Conservation (phyloP, 1,140 invertebrate species). For the Drosophila kurseongensis region DNA sequence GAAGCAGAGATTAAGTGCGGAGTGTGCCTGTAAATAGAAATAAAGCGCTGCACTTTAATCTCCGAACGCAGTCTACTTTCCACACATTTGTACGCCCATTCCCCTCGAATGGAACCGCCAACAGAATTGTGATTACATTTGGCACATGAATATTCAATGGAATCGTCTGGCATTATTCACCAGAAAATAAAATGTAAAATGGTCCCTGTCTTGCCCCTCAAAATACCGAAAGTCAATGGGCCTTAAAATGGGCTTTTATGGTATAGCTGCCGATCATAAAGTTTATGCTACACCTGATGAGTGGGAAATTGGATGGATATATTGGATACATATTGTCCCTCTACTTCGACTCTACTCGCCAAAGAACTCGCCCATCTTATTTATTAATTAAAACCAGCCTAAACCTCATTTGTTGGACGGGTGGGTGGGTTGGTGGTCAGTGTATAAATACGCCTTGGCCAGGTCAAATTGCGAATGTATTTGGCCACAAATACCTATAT, state of each 20-base stretch:
- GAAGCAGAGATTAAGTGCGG: slow-evolving; percentile 19
- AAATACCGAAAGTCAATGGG: slow-evolving; percentile 16
- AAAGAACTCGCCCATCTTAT: not conserved
- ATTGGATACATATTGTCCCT: not conserved
- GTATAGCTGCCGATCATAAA: slow-evolving; percentile 7
- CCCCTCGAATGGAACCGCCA: not conserved
- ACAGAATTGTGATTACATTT: slow-evolving; percentile 41
- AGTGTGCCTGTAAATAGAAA: slow-evolving; percentile 32
- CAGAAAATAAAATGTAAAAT: slow-evolving; percentile 27
- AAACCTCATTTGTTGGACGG: slow-evolving; percentile 8
- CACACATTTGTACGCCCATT: no score
- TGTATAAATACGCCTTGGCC: slow-evolving; percentile 37
- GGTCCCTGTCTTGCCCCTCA: slow-evolving; percentile 1
- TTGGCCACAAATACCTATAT: slow-evolving; percentile 19
- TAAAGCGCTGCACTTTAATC: slow-evolving; percentile 39
- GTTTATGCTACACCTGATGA: slow-evolving; percentile 31
- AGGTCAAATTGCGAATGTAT: slow-evolving; percentile 37
- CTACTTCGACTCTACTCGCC: no score
- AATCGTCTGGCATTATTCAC: slow-evolving; percentile 12
- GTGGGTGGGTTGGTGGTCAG: not conserved
- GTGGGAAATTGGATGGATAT: slow-evolving; percentile 12
- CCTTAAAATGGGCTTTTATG: slow-evolving; percentile 18
- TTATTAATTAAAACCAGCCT: slow-evolving; percentile 58
- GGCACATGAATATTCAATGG: slow-evolving; percentile 69
- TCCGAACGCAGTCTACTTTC: not conserved